phyloP scores from a whole-genome alignment of 2,888 invertebrate genomes.

The Campoplex capitator region DNA sequence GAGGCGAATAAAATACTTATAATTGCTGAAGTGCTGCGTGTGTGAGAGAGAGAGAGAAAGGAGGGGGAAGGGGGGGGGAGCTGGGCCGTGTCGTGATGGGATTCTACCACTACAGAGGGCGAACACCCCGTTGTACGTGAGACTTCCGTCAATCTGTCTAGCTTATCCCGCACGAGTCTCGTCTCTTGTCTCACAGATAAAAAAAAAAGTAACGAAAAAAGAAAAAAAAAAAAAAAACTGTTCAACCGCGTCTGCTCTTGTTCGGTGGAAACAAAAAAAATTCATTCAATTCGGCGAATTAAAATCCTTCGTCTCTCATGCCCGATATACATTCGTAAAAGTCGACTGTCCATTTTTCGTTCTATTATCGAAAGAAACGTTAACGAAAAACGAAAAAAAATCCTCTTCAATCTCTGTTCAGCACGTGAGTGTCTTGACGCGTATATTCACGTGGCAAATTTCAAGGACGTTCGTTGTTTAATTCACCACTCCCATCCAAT shows the following conservation, averaged over 20 bases:
- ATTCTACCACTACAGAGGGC: constrained; percentile 32
- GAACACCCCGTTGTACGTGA: constrained; percentile 33
- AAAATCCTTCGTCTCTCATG: not conserved
- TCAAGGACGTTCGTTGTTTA: not conserved
- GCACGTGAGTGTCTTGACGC: not conserved
- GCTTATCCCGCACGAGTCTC: constrained; percentile 31
- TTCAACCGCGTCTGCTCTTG: constrained; percentile 7
- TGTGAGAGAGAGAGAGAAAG: not conserved
- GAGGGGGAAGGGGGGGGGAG: too few species aligned
- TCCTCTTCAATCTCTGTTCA: not conserved
- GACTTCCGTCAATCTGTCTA: constrained; percentile 53
- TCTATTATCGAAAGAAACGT: not conserved
- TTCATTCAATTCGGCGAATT: constrained; percentile 13
- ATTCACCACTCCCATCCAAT: not conserved
- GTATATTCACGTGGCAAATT: not conserved
- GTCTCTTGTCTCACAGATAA: constrained; percentile 19
- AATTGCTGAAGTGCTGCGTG: not conserved
- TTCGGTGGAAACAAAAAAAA: not conserved
- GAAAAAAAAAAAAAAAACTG: not conserved
- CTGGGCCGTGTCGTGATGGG: not conserved
- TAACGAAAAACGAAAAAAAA: not conserved
- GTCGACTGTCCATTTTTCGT: not conserved
- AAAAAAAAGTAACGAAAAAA: constrained; percentile 2
- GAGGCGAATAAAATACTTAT: constrained; percentile 1
- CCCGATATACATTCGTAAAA: not conserved